Base-by-base conservation (phyloP, 1,140 invertebrate genomes). In the Adoxophyes honmai region DNA sequence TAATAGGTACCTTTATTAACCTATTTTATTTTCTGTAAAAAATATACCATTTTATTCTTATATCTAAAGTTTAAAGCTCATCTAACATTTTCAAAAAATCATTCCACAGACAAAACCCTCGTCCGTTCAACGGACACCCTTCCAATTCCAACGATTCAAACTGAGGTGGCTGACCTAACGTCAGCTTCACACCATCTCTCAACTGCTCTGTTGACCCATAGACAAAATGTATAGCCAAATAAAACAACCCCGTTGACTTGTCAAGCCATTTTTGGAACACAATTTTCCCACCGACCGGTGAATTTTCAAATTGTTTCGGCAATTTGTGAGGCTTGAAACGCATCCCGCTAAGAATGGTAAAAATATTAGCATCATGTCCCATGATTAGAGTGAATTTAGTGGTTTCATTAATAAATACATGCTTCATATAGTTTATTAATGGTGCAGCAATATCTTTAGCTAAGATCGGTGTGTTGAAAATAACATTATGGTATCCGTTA, bases 231-330 rank as follows among this genome's bases (percentile, higher is more conserved):
- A 81, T 64, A 69, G 73, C 82, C 15, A 84, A 54, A 16, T 76
- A 73, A 60, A 67, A 37, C 28, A 37, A n/a, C 34, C 70, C 60
- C 9, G 34, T 58, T 6, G 35, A 34, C 1, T 54, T 48, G 52
- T 88, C 73, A 4, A 52, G 35, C 74, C 77, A 84, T 67, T 81
- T 85, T 57, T 88, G 78, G 34, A 86, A 85, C 0, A 86, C 63
- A 16, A 88, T 57, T 66, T 86, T 88, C 0, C 82, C 78, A 1
- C 85, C 79, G n/a, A 83, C 65, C 0, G 85, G 85, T 0, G 70
- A 71, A 14, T 56, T 60, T 68, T 88, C 80, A 52, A 75, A 68
- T 57, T 81, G 75, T 8, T 76, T 63, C 54, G 59, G 64, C 34
- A 87, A 60, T 15, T 13, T 57, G 60, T 76, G 81, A 5, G 64